Percentiles rank a stretch among this genome's conserved stretches.
Evolutionary conservation across 2,888 invertebrate species (phyloP).

Genomic region (Cataglyphis livida): DNA sequence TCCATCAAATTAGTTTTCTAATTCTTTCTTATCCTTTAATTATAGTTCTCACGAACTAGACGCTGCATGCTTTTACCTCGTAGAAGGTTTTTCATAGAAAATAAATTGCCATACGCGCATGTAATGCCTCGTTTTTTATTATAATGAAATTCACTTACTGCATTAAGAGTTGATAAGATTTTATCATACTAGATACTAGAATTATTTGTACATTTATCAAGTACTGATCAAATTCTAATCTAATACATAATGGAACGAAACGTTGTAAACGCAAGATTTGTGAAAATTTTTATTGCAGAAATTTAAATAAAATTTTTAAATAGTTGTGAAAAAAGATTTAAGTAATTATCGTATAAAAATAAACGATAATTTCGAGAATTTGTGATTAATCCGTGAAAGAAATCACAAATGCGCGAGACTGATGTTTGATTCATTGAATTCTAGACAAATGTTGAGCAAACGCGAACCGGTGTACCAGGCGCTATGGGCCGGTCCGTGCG

Average conservation of each 20-base stretch:
- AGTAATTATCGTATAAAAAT: not conserved
- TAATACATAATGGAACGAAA: not conserved
- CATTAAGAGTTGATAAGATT: not conserved
- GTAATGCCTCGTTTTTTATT: not conserved
- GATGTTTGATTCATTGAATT: constrained; percentile 60
- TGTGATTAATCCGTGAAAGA: not conserved
- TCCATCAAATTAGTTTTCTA: constrained; percentile 16
- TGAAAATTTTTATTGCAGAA: not conserved
- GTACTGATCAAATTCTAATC: not conserved
- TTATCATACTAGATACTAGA: not conserved
- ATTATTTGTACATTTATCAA: not conserved
- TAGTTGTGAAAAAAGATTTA: not conserved
- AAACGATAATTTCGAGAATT: not conserved
- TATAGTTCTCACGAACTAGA: not conserved
- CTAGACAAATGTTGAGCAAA: constrained; percentile 89
- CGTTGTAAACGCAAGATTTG: not conserved
- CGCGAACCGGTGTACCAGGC: constrained; percentile 95
- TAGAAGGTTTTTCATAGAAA: constrained; percentile 2
- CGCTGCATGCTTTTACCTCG: constrained; percentile 30
- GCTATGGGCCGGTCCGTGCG: constrained; percentile 93
- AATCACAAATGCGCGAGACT: not conserved
- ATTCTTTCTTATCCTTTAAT: not conserved
- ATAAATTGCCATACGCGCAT: constrained; percentile 21
- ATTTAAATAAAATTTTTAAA: not conserved
- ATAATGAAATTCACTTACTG: not conserved